A percentile compares a stretch with the other conserved stretches of the same genome.
phyloP scores from a whole-genome alignment of 2,797 vertebrate species.

The Oceanodroma leucorhoa region DNA sequence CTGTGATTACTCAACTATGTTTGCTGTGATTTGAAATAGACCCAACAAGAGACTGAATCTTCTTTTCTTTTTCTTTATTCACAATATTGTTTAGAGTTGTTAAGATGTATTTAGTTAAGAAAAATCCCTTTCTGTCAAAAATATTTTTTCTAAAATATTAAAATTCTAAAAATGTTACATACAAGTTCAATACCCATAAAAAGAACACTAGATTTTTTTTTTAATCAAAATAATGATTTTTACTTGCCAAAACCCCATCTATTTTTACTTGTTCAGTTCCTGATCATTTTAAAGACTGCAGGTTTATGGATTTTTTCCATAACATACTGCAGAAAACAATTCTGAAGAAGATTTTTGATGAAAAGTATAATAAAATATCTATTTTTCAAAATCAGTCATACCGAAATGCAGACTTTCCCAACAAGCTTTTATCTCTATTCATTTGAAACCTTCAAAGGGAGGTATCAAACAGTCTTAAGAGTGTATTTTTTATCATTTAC shows the following conservation, averaged over 20 bases:
- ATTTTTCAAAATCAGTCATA: background rate
- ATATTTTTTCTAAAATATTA: background rate
- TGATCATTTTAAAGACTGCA: background rate
- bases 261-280: background rate
- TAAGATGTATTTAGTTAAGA: background rate
- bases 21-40: background rate
- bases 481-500: slow-evolving; percentile 31
- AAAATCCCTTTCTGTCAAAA: background rate
- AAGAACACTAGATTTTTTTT: background rate
- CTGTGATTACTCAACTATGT: background rate
- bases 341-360: background rate
- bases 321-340: background rate
- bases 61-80: background rate
- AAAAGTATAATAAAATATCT: background rate
- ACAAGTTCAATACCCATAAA: background rate
- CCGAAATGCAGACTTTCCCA: background rate
- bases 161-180: background rate
- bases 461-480: slow-evolving; percentile 32
- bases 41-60: fast-evolving
- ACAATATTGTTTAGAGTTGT: background rate
- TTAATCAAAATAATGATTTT: background rate
- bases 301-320: background rate
- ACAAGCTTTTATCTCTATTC: slow-evolving; percentile 27
- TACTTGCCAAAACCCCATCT: fast-evolving
- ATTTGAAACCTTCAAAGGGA: slow-evolving; percentile 43